Evolutionary conservation across 2,797 vertebrate genomes (phyloP).

Genomic region (Falco peregrinus): DNA sequence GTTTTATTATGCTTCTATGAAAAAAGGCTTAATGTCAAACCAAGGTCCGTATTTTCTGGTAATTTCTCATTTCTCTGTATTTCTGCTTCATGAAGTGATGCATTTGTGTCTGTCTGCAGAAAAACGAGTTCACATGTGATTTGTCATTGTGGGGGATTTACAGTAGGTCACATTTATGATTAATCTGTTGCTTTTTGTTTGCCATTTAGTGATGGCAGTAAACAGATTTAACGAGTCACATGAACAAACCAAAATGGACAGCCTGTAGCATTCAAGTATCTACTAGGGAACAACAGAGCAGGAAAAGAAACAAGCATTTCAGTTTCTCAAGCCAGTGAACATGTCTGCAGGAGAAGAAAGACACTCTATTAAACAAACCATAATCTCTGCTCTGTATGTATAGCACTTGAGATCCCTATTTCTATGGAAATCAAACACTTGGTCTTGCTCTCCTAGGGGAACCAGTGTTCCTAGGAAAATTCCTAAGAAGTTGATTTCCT

Average conservation of each 20-base stretch:
- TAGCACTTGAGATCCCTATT: not conserved
- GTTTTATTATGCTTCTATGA: not conserved
- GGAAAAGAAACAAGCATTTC: conserved; percentile 23
- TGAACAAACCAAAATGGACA: conserved; percentile 2
- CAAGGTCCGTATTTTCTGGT: not conserved
- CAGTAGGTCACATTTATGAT: conserved; percentile 42
- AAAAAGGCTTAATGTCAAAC: not conserved
- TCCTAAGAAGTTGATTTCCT: not conserved
- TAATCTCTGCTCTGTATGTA: not conserved
- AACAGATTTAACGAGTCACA: not conserved
- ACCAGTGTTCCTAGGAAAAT: not conserved
- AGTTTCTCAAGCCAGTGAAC: conserved; percentile 12
- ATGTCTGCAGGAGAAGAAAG: not conserved
- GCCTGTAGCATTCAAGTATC: not conserved
- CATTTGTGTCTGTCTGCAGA: not conserved
- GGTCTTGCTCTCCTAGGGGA: not conserved
- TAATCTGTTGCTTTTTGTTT: conserved; percentile 38
- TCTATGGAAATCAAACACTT: not conserved
- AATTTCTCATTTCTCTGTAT: not conserved
- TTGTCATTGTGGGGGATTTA: conserved; percentile 25
- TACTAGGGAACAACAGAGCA: not conserved
- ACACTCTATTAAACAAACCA: not conserved
- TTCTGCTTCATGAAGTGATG: not conserved
- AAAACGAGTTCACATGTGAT: not conserved
- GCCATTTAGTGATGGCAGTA: conserved; percentile 21